Conservation (phyloP, 2,888 invertebrate genomes). For the Tetanocera ferruginea region DNA sequence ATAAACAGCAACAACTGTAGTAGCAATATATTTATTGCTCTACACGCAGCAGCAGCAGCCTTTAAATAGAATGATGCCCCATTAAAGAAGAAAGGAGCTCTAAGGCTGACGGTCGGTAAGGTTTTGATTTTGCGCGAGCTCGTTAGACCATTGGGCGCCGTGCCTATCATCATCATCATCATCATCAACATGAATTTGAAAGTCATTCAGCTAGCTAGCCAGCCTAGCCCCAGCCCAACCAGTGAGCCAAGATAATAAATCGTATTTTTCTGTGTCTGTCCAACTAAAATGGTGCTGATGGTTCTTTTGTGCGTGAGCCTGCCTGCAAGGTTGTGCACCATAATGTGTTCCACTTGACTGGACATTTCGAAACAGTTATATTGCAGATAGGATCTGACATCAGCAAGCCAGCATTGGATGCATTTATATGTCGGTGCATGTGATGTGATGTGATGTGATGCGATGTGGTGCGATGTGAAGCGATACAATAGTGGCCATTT, state of each 20-base stretch:
- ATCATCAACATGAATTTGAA: neutral
- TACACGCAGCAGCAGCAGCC: neutral
- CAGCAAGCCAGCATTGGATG: no score
- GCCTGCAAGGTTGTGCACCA: constrained; percentile 8
- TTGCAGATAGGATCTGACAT: neutral
- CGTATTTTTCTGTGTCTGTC: neutral
- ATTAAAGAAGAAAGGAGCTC: neutral
- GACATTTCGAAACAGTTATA: constrained; percentile 29
- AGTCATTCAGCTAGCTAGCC: neutral
- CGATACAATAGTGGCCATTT: constrained; percentile 5
- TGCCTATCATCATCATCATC: neutral
- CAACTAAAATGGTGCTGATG: neutral
- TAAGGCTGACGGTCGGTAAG: neutral
- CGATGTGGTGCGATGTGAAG: neutral
- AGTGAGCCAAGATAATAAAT: neutral
- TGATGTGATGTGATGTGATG: neutral
- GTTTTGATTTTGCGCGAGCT: constrained; percentile 2
- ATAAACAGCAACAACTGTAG: neutral
- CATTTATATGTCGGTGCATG: no score
- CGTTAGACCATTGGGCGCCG: constrained; percentile 30
- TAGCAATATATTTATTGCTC: neutral
- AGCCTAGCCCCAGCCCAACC: neutral
- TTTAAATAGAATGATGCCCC: neutral
- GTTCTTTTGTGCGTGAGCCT: neutral
- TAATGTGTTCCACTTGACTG: constrained; percentile 25